Evolutionary conservation across 1,140 invertebrate species (phyloP), one percentile per base, ranked within the genome.

Genomic region (Sitobion miscanthi): DNA sequence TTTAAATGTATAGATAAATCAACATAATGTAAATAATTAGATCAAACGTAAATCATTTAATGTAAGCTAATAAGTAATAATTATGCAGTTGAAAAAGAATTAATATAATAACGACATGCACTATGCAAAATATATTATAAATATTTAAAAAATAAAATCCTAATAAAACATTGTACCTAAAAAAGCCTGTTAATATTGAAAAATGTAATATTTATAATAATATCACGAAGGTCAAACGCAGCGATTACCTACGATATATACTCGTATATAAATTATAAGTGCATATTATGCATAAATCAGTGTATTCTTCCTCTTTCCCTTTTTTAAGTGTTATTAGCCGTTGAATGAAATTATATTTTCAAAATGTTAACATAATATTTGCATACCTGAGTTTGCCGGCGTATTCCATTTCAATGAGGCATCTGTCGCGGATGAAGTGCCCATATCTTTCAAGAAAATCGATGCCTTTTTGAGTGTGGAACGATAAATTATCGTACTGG

Each of bases 361-460:
- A 54, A 54, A 54, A 88, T 35, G 54, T 52, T 52, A 20, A 52
- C 49, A 52, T 52, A 52, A 52, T 77, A 7, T 77, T 49, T 57
- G 94, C 95, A 96, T 96, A 99, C 99, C 98, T 98, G 94, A 99
- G 96, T 96, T 99, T 99, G 93, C 96, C 96, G 94, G 99, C 99
- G 96, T 99, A 99, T 96, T 99, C 99, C 95, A 97, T 96, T 96
- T 99, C 99, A 96, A 99, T 99, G 93, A 96, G 96, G 95, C 98
- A 98, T 95, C 99, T 96, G 95, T 99, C 99, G 94, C 98, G 97
- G 90, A 99, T 97, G 95, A 99, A 99, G 95, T 98, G 97, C 94
- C 98, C 98, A 96, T 98, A 99, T 96, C 97, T 97, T 95, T 99
- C 99, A 95, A 99, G 96, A 96, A 99, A 99, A 94, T 99, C 99